A percentile compares a stretch with the other conserved stretches of the same genome.
phyloP scores from a whole-genome alignment of 2,797 vertebrate genomes.

The Coendou prehensilis region DNA sequence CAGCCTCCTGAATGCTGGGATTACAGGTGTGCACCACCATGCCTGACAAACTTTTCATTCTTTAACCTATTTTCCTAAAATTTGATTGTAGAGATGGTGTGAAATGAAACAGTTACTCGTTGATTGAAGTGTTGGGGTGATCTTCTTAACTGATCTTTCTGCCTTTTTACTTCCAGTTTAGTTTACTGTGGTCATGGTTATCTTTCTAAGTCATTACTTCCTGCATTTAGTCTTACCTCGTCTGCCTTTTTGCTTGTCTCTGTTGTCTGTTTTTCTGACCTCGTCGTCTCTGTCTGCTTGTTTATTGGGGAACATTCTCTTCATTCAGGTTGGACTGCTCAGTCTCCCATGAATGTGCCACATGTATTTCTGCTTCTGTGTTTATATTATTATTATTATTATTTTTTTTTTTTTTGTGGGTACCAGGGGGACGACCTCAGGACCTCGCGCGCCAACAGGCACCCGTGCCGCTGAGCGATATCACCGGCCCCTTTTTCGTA shows the following conservation, averaged over 20 bases:
- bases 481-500: too few relatives aligned
- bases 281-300: background rate
- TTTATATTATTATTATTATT: conserved; percentile 50
- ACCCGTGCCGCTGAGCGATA: too few relatives aligned
- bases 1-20: background rate
- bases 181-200: background rate
- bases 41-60: background rate
- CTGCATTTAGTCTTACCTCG: background rate
- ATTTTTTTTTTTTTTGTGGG: too few relatives aligned
- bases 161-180: conserved; percentile 6
- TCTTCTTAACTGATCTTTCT: conserved; percentile 44
- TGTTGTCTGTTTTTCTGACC: background rate
- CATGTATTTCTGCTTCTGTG: background rate
- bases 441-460: too few relatives aligned
- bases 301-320: conserved; percentile 30
- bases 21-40: background rate
- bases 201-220: conserved; percentile 38
- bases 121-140: conserved; percentile 1
- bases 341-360: background rate
- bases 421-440: too few relatives aligned
- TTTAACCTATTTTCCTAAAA: conserved; percentile 43
- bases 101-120: background rate
- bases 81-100: conserved; percentile 25
- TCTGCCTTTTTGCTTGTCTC: background rate
- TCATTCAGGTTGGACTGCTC: background rate